Conservation (phyloP, 2,888 invertebrate species). For the Trachelus tabidus region DNA sequence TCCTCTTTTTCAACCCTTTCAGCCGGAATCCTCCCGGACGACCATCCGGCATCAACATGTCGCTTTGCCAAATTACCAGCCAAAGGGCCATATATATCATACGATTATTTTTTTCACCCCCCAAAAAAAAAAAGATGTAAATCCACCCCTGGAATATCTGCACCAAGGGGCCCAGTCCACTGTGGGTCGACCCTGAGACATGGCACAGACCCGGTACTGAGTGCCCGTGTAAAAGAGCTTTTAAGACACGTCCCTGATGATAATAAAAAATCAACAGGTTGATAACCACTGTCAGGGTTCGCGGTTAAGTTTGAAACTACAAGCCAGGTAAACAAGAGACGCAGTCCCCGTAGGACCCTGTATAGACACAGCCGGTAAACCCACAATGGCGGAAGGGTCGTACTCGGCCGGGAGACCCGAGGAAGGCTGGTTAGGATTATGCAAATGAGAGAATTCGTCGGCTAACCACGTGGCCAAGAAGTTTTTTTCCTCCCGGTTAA, state of each 20-base stretch:
- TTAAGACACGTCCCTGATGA: background rate
- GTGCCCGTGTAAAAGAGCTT: too few species aligned
- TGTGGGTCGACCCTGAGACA: too few species aligned
- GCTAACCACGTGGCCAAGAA: slow-evolving; percentile 5
- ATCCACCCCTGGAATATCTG: too few species aligned
- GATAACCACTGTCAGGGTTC: background rate
- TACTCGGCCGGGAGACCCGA: background rate
- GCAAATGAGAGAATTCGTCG: slow-evolving; percentile 11
- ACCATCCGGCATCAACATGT: background rate
- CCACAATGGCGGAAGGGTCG: slow-evolving; percentile 10
- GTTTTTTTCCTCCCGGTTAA: background rate
- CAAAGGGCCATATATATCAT: background rate
- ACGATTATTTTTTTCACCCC: background rate
- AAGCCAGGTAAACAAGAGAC: background rate
- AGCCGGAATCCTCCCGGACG: background rate
- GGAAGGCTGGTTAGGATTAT: slow-evolving; percentile 10
- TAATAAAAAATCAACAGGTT: background rate
- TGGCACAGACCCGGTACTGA: too few species aligned
- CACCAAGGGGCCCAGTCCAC: too few species aligned
- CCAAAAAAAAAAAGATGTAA: too few species aligned
- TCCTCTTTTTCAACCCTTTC: background rate
- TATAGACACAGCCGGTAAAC: background rate
- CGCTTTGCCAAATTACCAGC: background rate
- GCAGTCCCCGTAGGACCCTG: background rate
- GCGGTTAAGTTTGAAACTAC: background rate